Base-by-base conservation (phyloP, 2,888 invertebrate genomes). In the Sarcophaga caerulescens region DNA sequence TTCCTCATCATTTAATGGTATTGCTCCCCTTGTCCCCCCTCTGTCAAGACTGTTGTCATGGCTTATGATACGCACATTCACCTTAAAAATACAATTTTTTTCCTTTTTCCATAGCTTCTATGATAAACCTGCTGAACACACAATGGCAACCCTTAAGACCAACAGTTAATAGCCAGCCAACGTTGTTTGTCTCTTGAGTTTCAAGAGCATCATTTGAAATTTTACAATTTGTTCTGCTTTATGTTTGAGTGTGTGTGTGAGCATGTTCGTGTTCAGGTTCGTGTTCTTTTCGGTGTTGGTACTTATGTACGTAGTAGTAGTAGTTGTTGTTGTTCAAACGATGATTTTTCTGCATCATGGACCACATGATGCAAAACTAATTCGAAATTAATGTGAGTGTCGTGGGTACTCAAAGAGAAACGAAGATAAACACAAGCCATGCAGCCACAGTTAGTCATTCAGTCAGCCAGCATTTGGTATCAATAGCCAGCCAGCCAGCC, bases 351-450 rank as follows among this genome's bases (percentile, higher is more conserved):
- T 92, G 93, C 93, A 92, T 93, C 92, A 92, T 92, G 90, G 91
- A 92, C 91, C 93, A 93, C 92, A 93, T 93, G 93, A 93, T 93
- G 93, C 93, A 93, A 93, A 93, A 93, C 93, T 93, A 93, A 93
- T 93, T 93, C 91, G 92, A 93, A 93, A 92, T 93, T 93, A 93
- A 93, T 93, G 93, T 92, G 92, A 91, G 91, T 92, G 84, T 81
- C 81, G 85, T 82, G 85, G 80, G 82, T 79, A 83, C 82, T 85
- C 85, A 85, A 82, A 85, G 80, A 85, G 81, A 78, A 81, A 85
- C 74, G 77, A 85, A 78, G 81, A 85, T 81, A 85, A 85, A 78
- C 74, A 82, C 63, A 80, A 85, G 45, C 52, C 78, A 66, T 35
- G 2, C 71, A 75, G 57, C 45, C 69, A 75, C 11, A 66, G 12